Evolutionary conservation across 2,888 invertebrate species (phyloP).

Genomic region (Catocala fraxini): DNA sequence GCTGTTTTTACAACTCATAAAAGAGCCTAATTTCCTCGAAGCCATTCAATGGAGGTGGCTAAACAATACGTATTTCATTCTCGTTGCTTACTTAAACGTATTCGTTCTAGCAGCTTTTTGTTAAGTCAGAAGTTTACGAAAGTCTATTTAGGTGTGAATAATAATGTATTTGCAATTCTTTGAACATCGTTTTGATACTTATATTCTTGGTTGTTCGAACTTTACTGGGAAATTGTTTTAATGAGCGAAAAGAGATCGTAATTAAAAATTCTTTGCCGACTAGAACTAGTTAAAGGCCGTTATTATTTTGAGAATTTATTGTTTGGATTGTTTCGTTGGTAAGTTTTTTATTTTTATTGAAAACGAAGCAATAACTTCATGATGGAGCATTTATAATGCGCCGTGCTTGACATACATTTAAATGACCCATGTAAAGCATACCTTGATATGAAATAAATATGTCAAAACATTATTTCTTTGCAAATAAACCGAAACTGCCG

Average conservation of each 20-base stretch:
- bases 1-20: constrained; percentile 55
- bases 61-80: constrained; percentile 36
- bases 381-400: too few species aligned
- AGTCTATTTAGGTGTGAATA: constrained; percentile 22
- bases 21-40: constrained; percentile 57
- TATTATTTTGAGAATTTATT: too few species aligned
- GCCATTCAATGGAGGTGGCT: constrained; percentile 24
- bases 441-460: too few species aligned
- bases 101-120: constrained; percentile 18
- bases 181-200: background rate
- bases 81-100: constrained; percentile 20
- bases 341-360: too few species aligned
- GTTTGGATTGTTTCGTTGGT: too few species aligned
- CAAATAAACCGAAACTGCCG: too few species aligned
- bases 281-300: background rate
- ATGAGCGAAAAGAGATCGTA: background rate
- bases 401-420: too few species aligned
- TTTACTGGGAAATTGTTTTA: background rate
- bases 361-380: too few species aligned
- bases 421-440: too few species aligned
- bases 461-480: too few species aligned
- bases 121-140: background rate
- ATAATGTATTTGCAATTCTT: constrained; percentile 1
- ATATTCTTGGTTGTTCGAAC: background rate
- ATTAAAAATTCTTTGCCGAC: background rate